Base-by-base conservation (phyloP, 2,888 invertebrate species). In the Drosophila greeni region DNA sequence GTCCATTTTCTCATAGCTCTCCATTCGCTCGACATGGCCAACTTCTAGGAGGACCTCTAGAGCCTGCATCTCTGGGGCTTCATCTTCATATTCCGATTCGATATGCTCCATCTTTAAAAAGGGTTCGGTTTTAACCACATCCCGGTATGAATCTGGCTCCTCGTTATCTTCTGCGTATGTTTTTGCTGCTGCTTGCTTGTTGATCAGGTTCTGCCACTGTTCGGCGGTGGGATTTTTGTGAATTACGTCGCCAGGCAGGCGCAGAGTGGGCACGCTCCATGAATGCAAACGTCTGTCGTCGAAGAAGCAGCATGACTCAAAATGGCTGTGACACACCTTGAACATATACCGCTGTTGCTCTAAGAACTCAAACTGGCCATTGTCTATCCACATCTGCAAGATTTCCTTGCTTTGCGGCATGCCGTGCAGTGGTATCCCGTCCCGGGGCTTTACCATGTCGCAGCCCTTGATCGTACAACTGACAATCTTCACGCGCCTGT, bases 251-350 rank as follows among this genome's bases (percentile, higher is more conserved):
- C 54, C 55, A 1, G 80, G 82, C 11, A 85, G 26, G 20, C 75
- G 69, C 7, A 87, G 40, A 0, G 86, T 86, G 0, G 86, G 86
- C 56, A 86, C 69, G 12, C 85, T 84, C 87, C 87, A 87, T 0
- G 82, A 66, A 23, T 79, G 73, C 7, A 87, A 39, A 7, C 85
- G 68, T 0, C 66, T 77, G 20, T 75, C 74, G 20, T 68, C 72
- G 18, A 59, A 51, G 8, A 77, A 51, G 16, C 87, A 87, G 9
- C 39, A 57, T 0, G 74, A 8, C 37, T 87, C 87, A 36, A 86
- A 86, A 54, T 86, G 86, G 8, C 66, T 67, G 33, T 76, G 71
- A n/a, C 86, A 86, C n/a, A 87, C 76, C 34, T 77, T 85, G n/a
- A 75, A 72, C 68, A 77, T 67, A 51, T 85, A 80, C 1, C 79